These are phyloP conservation scores for Drosophila birchii DNA, from an alignment of 2,888 invertebrate genomes.

Conservation along the genomic window DNA sequence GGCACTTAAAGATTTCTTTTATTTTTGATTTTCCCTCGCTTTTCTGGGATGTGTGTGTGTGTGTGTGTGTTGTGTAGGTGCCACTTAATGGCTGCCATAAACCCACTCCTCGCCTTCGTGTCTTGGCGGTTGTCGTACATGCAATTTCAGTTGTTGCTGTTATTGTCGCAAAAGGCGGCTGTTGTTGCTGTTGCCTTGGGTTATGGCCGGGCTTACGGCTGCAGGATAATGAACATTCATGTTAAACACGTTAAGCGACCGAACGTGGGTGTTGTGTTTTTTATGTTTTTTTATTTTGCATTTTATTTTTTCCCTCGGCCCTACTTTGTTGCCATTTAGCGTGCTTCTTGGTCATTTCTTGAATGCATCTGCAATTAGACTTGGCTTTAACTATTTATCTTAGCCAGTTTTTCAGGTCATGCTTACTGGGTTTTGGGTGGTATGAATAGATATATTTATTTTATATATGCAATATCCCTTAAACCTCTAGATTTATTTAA, in stretches of 20 bases:
- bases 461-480: no score
- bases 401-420: background rate
- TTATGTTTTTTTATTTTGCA: background rate
- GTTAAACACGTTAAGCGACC: constrained; percentile 70
- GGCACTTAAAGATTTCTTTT: constrained; percentile 47
- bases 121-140: constrained; percentile 45
- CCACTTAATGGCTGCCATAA: constrained; percentile 75
- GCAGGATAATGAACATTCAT: constrained; percentile 80
- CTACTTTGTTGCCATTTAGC: constrained; percentile 34
- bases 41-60: constrained; percentile 28
- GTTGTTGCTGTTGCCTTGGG: constrained; percentile 41
- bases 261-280: constrained; percentile 61
- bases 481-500: background rate
- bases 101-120: constrained; percentile 54
- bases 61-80: constrained; percentile 63
- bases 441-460: no score
- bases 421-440: background rate
- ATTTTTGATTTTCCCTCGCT: constrained; percentile 33
- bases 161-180: constrained; percentile 35
- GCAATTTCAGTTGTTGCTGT: constrained; percentile 40
- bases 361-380: constrained; percentile 24
- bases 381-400: background rate
- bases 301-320: constrained; percentile 3
- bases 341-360: constrained; percentile 15
- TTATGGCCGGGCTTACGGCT: constrained; percentile 44